Conservation (phyloP, 2,888 invertebrate species). For the Andrena flavipes region DNA sequence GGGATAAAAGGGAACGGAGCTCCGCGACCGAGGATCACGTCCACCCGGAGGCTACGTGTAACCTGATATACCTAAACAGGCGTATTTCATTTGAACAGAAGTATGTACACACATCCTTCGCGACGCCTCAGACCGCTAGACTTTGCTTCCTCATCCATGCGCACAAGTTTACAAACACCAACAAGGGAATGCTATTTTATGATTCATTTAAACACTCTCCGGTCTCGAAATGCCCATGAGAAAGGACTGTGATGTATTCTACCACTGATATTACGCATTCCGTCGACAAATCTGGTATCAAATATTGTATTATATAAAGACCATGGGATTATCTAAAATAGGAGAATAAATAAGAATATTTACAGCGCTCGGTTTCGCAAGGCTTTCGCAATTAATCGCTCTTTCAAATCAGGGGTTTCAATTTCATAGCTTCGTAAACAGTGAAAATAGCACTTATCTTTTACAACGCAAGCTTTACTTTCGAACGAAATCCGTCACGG, state of each 20-base stretch:
- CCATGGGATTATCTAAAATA: slow-evolving; percentile 31
- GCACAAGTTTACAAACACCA: slow-evolving; percentile 9
- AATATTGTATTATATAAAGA: slow-evolving; percentile 24
- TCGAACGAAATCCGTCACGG: slow-evolving; percentile 5
- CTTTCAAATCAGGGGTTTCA: slow-evolving; percentile 60
- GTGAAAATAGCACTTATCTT: slow-evolving; percentile 23
- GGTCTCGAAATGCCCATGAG: slow-evolving; percentile 49
- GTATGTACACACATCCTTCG: background rate
- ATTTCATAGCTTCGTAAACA: slow-evolving; percentile 41
- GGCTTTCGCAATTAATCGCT: slow-evolving; percentile 27
- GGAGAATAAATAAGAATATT: slow-evolving; percentile 53
- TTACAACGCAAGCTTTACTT: background rate
- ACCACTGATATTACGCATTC: slow-evolving; percentile 34
- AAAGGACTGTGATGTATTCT: slow-evolving; percentile 60
- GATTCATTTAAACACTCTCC: slow-evolving; percentile 25
- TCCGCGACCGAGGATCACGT: background rate
- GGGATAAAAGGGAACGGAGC: slow-evolving; percentile 6
- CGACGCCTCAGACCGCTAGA: slow-evolving; percentile 11
- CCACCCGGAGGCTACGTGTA: background rate
- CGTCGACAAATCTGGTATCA: slow-evolving; percentile 27
- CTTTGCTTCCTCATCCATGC: slow-evolving; percentile 12
- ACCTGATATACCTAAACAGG: background rate
- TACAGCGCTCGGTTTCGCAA: slow-evolving; percentile 39
- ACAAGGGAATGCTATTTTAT: slow-evolving; percentile 36
- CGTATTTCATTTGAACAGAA: background rate